phyloP scores from a whole-genome alignment of 2,888 invertebrate species.

The Diarsia rubi region DNA sequence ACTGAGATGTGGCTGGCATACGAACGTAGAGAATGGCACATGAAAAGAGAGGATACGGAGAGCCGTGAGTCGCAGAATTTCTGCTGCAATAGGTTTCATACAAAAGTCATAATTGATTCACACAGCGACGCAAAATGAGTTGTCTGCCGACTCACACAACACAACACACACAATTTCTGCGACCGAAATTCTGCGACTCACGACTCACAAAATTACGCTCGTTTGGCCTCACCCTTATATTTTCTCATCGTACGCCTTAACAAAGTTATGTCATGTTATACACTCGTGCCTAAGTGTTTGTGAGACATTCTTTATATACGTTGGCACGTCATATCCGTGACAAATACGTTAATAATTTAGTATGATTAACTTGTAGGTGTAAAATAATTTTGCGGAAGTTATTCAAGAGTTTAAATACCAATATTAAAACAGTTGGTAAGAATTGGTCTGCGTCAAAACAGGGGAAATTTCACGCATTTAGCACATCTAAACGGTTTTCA shows the following conservation, averaged over 20 bases:
- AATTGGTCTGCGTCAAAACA: background rate
- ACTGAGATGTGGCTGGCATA: too few relatives aligned
- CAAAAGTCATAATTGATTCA: too few relatives aligned
- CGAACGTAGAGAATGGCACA: too few relatives aligned
- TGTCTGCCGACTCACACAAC: too few relatives aligned
- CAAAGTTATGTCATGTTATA: conserved; percentile 38
- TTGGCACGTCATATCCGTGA: conserved; percentile 1
- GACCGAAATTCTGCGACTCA: too few relatives aligned
- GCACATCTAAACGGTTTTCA: background rate
- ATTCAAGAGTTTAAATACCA: background rate
- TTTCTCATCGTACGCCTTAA: conserved; percentile 18
- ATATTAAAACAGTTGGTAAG: background rate
- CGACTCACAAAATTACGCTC: too few relatives aligned
- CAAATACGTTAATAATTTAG: conserved; percentile 11
- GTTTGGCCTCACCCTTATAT: too few relatives aligned
- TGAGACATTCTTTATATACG: conserved; percentile 19
- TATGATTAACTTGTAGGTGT: background rate
- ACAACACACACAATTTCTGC: too few relatives aligned
- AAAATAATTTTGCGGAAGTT: background rate
- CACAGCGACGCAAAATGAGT: too few relatives aligned
- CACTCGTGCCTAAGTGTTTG: background rate
- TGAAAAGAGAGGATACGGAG: too few relatives aligned
- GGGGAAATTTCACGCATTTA: background rate
- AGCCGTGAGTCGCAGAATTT: too few relatives aligned
- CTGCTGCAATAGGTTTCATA: too few relatives aligned